Evolutionary conservation across 2,888 invertebrate species (phyloP), one percentile per base, ranked within the genome.

Genomic region (Melinopterus prodromus): DNA sequence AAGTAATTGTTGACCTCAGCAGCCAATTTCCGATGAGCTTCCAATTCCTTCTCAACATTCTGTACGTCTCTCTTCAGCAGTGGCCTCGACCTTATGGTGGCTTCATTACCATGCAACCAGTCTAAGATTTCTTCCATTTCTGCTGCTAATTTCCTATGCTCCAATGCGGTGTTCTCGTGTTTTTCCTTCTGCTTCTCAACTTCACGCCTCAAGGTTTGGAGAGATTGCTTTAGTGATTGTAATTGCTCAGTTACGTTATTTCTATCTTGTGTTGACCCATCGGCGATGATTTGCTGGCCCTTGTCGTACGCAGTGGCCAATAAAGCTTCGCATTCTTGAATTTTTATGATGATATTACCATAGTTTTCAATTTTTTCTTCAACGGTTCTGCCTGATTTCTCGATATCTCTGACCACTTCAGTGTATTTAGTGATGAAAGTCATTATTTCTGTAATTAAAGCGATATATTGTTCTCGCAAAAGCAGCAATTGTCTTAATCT

Each of bases 221-320:
- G 89, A 83, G 97, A 96, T 86, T 96, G 96, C 88, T 97, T 97
- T 16, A 98, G 88, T 0, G 95, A 94, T 85, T 97, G 97, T 26
- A 98, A 87, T 84, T 97, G 95, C 87, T 97, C 96, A 1, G 96
- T 97, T 6, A 98, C 94, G 84, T 94, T 94, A 85, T 97, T 97
- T 84, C 96, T 92, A 85, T 98, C 98, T 16, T 95, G 94, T 0
- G 96, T 94, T 2, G 96, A 95, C 71, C 97, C 97, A 89, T 98
- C 98, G 0, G 95, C 94, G 0, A 97, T 97, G 53, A 98, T 98
- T 88, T 97, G 96, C 86, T 97, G 96, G 0, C 98, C 98, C 88
- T 98, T 98, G 86, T 98, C 98, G 14, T 94, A 94, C 0, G 98
- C 97, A 6, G 96, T 94, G 0, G 97, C 95, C 7, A 98, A 89